Evolutionary conservation across 2,888 invertebrate species (phyloP).

Genomic region (Serrognathus titanus): DNA sequence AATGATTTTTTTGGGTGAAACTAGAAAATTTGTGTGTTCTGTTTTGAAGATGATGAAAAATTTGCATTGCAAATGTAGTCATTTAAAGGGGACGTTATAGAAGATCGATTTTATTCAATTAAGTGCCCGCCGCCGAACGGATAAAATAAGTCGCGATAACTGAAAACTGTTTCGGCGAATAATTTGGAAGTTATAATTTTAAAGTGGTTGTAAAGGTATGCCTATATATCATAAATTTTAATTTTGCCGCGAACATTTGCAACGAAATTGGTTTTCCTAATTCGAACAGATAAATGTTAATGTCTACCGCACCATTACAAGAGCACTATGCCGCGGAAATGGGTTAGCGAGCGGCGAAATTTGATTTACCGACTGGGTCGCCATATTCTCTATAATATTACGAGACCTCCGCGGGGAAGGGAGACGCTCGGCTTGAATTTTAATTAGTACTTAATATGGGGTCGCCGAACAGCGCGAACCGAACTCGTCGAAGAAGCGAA

Average conservation of each 20-base stretch:
- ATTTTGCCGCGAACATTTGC: slow-evolving; percentile 24
- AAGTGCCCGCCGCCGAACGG: no score
- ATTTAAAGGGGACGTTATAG: no score
- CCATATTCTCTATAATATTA: slow-evolving; percentile 36
- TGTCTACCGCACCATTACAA: slow-evolving; percentile 35
- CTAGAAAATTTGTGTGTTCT: no score
- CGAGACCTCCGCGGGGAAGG: slow-evolving; percentile 22
- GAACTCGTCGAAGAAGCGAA: slow-evolving; percentile 29
- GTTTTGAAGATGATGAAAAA: no score
- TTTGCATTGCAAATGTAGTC: no score
- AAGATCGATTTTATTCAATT: no score
- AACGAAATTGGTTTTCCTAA: slow-evolving; percentile 37
- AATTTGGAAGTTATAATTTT: no score
- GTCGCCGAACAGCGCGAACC: slow-evolving; percentile 20
- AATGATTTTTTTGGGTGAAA: no score
- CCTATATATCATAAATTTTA: slow-evolving; percentile 22
- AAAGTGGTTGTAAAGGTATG: neutral
- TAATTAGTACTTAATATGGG: slow-evolving; percentile 42
- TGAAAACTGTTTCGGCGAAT: no score
- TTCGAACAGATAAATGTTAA: slow-evolving; percentile 38
- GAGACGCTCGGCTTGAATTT: slow-evolving; percentile 40
- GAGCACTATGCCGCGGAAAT: slow-evolving; percentile 34
- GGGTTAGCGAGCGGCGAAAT: slow-evolving; percentile 40
- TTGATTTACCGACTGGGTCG: slow-evolving; percentile 42
- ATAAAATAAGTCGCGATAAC: no score